Conservation (phyloP, 2,888 invertebrate genomes). For the Apodemia duryi region DNA sequence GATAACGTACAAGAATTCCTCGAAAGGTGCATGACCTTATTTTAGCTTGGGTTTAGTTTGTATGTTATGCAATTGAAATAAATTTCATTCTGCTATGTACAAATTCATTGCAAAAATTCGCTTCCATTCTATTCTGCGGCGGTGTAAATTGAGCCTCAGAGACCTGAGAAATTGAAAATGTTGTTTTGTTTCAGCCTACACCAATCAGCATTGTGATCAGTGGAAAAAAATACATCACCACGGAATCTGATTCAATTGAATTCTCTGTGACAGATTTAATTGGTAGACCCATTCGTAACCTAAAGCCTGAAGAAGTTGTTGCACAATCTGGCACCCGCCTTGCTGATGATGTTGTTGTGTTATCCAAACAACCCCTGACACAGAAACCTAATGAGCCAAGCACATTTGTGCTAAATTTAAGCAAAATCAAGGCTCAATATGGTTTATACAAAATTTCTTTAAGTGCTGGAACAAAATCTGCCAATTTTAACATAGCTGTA, state of each 20-base stretch:
- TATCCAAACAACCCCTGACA: slow-evolving; percentile 82
- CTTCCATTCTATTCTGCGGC: no score
- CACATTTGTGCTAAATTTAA: slow-evolving; percentile 87
- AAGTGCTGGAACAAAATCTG: slow-evolving; percentile 82
- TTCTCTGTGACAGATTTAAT: slow-evolving; percentile 87
- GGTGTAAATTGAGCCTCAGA: no score
- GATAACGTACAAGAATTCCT: no score
- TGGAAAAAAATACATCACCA: slow-evolving; percentile 87
- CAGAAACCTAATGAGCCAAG: slow-evolving; percentile 79
- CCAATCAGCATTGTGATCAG: slow-evolving; percentile 91
- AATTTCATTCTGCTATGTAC: no score
- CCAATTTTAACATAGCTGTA: slow-evolving; percentile 83
- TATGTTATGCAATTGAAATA: no score
- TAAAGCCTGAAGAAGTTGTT: slow-evolving; percentile 82
- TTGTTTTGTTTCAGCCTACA: slow-evolving; percentile 74
- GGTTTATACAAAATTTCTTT: slow-evolving; percentile 92
- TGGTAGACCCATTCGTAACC: slow-evolving; percentile 83
- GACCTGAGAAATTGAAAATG: no score
- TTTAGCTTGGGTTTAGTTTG: no score
- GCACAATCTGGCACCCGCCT: slow-evolving; percentile 87
- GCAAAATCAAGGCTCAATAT: slow-evolving; percentile 87
- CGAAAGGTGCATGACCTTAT: no score
- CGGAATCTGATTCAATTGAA: slow-evolving; percentile 85
- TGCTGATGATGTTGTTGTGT: slow-evolving; percentile 86
- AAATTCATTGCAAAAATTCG: no score